Conservation (phyloP, 2,797 vertebrate genomes). For the Fistularia tabacaria region DNA sequence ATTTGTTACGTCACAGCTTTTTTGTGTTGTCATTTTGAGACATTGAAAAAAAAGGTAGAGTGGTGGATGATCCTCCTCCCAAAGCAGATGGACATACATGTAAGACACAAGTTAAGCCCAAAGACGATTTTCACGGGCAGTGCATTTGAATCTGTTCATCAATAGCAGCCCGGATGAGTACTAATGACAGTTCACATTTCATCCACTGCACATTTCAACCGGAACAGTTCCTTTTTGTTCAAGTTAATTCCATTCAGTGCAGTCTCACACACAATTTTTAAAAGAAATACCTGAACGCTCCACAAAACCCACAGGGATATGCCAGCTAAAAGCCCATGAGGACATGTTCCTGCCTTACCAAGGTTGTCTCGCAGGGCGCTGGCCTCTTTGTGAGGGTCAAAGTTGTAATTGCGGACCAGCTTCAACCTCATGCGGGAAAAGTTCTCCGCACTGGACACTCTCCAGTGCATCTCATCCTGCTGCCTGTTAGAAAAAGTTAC, state of each 20-base stretch:
- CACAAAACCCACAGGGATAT: not conserved
- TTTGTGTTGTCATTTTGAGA: too few species aligned
- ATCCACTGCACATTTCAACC: too few species aligned
- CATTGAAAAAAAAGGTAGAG: not conserved
- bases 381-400: conserved; percentile 85
- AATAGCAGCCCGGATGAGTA: conserved; percentile 3
- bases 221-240: not conserved
- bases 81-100: not conserved
- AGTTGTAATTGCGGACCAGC: conserved; percentile 89
- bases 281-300: not conserved
- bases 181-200: conserved; percentile 1
- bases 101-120: not conserved
- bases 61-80: conserved; percentile 4
- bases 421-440: conserved; percentile 96
- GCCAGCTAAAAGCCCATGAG: too few species aligned
- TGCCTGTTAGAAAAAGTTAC: conserved; percentile 69
- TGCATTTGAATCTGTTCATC: conserved; percentile 22
- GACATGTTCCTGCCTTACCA: conserved; percentile 68
- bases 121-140: conserved; percentile 19
- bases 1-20: too few species aligned
- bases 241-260: too few species aligned
- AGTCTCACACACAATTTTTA: too few species aligned
- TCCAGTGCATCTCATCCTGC: conserved; percentile 81
- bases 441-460: conserved; percentile 93
- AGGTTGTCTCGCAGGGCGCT: conserved; percentile 95